Evolutionary conservation across 2,113 vertebrate species (phyloP).

Genomic region (Phycodurus eques): DNA sequence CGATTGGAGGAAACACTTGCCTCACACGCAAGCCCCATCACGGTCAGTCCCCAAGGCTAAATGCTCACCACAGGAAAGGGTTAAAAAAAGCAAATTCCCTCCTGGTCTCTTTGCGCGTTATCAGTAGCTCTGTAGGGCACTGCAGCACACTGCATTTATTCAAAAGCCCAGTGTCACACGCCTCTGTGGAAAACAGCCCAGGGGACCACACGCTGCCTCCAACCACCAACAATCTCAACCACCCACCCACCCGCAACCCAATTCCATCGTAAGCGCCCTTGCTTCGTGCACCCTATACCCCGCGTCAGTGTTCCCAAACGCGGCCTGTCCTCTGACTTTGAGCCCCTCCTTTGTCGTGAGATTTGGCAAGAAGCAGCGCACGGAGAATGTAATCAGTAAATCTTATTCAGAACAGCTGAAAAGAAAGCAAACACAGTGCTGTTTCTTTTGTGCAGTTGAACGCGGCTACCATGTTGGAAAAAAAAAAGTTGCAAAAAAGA

Average conservation of each 20-base stretch:
- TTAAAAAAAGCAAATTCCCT: slow-evolving; percentile 65
- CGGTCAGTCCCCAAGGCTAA: not conserved
- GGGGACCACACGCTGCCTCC: slow-evolving; percentile 42
- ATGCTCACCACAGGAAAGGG: slow-evolving; percentile 37
- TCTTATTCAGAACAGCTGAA: slow-evolving; percentile 29
- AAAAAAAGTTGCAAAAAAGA: not conserved
- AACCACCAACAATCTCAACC: slow-evolving; percentile 8
- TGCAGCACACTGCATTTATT: slow-evolving; percentile 73
- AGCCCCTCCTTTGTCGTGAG: slow-evolving; percentile 12
- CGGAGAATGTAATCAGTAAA: slow-evolving; percentile 33
- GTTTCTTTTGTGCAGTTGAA: slow-evolving; percentile 16
- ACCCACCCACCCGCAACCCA: slow-evolving; percentile 25
- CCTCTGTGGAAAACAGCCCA: slow-evolving; percentile 70
- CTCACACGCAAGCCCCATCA: not conserved
- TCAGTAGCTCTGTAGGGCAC: slow-evolving; percentile 72
- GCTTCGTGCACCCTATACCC: slow-evolving; percentile 31
- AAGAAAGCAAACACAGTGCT: slow-evolving; percentile 33
- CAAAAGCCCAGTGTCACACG: slow-evolving; percentile 73
- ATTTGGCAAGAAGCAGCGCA: slow-evolving; percentile 2
- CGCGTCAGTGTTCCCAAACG: not conserved
- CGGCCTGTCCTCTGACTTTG: not conserved
- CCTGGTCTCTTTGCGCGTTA: slow-evolving; percentile 65
- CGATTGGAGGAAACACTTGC: not conserved
- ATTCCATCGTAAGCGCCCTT: slow-evolving; percentile 19
- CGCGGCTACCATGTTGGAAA: not conserved